Evolutionary conservation across 1,140 invertebrate species (phyloP), one percentile per base, ranked within the genome.

Genomic region (Brachionus calyciflorus): DNA sequence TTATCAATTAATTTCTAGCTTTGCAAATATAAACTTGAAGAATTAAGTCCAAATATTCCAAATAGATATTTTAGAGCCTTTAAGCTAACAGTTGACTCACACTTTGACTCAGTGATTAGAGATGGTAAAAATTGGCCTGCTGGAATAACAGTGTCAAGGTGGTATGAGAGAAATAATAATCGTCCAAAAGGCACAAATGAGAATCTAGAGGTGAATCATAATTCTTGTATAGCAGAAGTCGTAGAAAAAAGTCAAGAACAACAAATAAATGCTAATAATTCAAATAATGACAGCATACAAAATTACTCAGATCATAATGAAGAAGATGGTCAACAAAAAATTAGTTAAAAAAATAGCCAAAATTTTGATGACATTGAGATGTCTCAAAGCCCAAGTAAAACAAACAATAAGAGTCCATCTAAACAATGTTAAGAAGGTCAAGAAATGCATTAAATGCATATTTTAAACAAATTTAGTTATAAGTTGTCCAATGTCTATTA

Each of bases 11-110:
- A 21, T 60, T 6, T 37, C 28, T 2, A 60, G 55, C 55, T 37
- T n/a, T 14, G 37, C 3, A 33, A 60, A 60, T 37, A n/a, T 14
- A n/a, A 30, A 37, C 12, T 60, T n/a, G 55, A 33, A n/a, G 55
- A 60, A 60, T n/a, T 60, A 7, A 33, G 55, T 14, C 7, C 55
- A 37, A 33, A 60, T 60, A 60, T 60, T 33, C 30, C 55, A 60
- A 60, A 60, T 33, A 30, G 55, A 14, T 37, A 37, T 37, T 37
- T 14, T 60, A 28, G 30, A 17, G 28, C 26, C 14, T 60, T 37
- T 37, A 60, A 60, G 37, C n/a, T 60, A 60, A 37, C n/a, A 33
- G 28, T 60, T 12, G 55, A 60, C 2, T 60, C 55, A 33, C 12
- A 60, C 14, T 60, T 17, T 37, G 12, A 30, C 3, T 17, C 14